A percentile compares a stretch with the other conserved stretches of the same genome.
Conservation (phyloP, 2,888 invertebrate genomes). For the Polydesmus complanatus region DNA sequence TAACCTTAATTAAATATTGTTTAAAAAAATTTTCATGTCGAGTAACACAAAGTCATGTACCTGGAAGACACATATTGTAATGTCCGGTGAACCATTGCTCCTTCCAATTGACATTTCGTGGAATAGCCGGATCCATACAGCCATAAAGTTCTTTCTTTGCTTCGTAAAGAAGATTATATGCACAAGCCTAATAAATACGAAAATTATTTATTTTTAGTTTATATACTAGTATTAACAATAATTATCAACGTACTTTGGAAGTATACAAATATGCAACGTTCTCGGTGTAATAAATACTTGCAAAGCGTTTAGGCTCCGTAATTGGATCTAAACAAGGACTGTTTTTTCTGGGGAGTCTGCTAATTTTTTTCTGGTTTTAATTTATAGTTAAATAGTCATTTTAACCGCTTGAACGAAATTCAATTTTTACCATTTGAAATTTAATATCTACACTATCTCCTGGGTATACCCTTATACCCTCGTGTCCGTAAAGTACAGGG, state of each 20-base stretch:
- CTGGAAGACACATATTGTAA: constrained; percentile 8
- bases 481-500: constrained; percentile 9
- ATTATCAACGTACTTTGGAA: background rate
- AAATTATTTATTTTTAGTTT: background rate
- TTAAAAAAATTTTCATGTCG: background rate
- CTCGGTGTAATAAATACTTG: background rate
- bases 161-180: background rate
- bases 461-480: constrained; percentile 7
- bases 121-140: constrained; percentile 9
- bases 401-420: no score
- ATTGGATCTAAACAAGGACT: background rate
- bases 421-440: constrained; percentile 4
- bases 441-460: constrained; percentile 10
- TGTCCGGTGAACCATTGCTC: background rate
- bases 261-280: background rate
- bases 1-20: background rate
- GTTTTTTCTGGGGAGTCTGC: background rate
- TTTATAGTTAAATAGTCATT: background rate
- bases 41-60: background rate
- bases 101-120: background rate
- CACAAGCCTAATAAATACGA: constrained; percentile 6
- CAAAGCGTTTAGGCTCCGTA: background rate
- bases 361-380: background rate
- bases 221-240: background rate
- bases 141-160: background rate